Percentiles rank a stretch among this genome's conserved stretches.
These are phyloP conservation scores for Aspidapion aeneum DNA, from an alignment of 2,888 invertebrate genomes.

Conservation along the genomic window DNA sequence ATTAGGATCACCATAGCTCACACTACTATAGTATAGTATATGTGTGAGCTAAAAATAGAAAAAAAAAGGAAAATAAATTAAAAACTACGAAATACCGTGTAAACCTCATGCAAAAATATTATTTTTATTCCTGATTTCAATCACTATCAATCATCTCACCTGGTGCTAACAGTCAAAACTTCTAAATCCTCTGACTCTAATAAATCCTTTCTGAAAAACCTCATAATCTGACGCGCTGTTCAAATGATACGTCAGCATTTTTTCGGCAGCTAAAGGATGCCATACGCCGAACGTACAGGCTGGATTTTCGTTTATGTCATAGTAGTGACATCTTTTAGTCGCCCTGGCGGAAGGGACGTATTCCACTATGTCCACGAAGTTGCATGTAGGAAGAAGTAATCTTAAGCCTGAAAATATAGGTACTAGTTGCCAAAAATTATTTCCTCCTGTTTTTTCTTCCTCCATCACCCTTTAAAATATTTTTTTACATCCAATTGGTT, in stretches of 20 bases:
- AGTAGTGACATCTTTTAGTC: slow-evolving; percentile 78
- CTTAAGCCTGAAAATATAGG: slow-evolving; percentile 65
- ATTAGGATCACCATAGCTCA: too few species aligned
- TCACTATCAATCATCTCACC: too few species aligned
- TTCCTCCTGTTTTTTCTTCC: too few species aligned
- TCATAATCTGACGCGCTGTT: slow-evolving; percentile 66
- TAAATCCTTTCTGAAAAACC: slow-evolving; percentile 73
- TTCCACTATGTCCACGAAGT: slow-evolving; percentile 72
- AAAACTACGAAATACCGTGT: too few species aligned
- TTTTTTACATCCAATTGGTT: too few species aligned
- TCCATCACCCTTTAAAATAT: too few species aligned
- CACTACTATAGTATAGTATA: too few species aligned
- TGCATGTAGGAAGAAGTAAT: slow-evolving; percentile 70
- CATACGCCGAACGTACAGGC: slow-evolving; percentile 81
- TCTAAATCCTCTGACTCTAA: slow-evolving; percentile 54
- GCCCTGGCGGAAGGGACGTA: slow-evolving; percentile 77
- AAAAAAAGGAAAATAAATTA: too few species aligned
- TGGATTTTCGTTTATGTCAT: slow-evolving; percentile 59
- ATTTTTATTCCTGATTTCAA: too few species aligned
- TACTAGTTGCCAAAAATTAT: too few species aligned
- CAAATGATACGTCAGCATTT: slow-evolving; percentile 67
- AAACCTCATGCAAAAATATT: too few species aligned
- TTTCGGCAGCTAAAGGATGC: slow-evolving; percentile 86
- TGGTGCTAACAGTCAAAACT: slow-evolving; percentile 26
- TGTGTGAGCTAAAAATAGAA: too few species aligned